These are phyloP conservation scores for Leptarthrus brevirostris DNA, from an alignment of 2,888 invertebrate species.

Conservation along the genomic window DNA sequence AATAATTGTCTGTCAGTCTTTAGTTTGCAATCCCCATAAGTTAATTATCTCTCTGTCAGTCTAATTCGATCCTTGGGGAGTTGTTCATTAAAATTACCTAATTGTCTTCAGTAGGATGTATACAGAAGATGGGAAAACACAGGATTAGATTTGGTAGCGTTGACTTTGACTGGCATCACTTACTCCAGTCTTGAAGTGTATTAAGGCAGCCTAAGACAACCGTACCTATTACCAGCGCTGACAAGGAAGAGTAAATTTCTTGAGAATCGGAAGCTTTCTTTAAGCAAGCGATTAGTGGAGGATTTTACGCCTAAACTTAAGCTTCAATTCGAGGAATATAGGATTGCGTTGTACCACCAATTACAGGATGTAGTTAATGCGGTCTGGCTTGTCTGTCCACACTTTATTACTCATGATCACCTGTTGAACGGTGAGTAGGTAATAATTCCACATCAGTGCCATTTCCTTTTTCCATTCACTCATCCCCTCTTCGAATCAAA, in stretches of 20 bases:
- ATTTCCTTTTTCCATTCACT: neutral
- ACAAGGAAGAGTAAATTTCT: neutral
- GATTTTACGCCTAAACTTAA: neutral
- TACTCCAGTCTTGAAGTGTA: neutral
- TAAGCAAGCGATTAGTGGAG: neutral
- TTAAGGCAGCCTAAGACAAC: too few relatives aligned
- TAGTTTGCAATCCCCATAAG: neutral
- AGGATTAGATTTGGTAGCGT: neutral
- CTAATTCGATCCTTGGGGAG: slow-evolving; percentile 27
- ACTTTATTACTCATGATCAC: neutral
- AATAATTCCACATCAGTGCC: neutral
- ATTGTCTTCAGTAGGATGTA: neutral
- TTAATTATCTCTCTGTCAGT: slow-evolving; percentile 16
- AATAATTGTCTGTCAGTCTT: neutral
- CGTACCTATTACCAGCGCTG: neutral
- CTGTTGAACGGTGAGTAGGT: neutral
- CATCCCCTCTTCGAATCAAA: neutral
- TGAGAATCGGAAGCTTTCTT: neutral
- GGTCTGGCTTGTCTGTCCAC: neutral
- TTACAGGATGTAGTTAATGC: neutral
- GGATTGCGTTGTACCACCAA: too few relatives aligned
- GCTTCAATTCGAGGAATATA: too few relatives aligned
- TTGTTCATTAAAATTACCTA: neutral
- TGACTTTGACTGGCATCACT: neutral
- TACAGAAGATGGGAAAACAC: too few relatives aligned